These are phyloP conservation scores for Danaus plexippus DNA, from an alignment of 1,140 invertebrate species.

Conservation along the genomic window DNA sequence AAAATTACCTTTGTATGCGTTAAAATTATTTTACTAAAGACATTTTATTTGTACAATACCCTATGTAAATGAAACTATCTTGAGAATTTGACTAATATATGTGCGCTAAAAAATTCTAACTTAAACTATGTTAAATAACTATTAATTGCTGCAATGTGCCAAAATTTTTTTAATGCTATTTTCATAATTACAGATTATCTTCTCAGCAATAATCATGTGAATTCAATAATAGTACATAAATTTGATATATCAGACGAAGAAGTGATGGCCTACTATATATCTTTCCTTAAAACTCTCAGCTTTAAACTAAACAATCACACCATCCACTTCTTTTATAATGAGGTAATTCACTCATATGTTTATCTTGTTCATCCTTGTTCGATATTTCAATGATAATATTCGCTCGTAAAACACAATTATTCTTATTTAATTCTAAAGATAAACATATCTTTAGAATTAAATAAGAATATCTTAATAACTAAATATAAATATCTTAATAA, in stretches of 20 bases:
- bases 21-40: too few relatives aligned
- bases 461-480: too few relatives aligned
- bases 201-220: constrained; percentile 99
- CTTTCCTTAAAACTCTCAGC: constrained; percentile 98
- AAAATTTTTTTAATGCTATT: constrained; percentile 9
- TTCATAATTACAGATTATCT: constrained; percentile 93
- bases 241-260: constrained; percentile 99
- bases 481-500: too few relatives aligned
- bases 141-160: not conserved
- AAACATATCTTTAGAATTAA: too few relatives aligned
- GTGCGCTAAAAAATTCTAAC: not conserved
- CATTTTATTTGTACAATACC: too few relatives aligned
- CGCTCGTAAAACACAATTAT: not conserved
- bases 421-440: not conserved
- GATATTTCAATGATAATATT: not conserved
- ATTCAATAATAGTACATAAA: constrained; percentile 99
- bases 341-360: constrained; percentile 76
- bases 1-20: too few relatives aligned
- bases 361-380: not conserved
- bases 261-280: constrained; percentile 99
- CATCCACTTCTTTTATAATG: constrained; percentile 99
- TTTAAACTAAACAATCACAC: constrained; percentile 99
- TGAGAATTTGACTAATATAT: too few relatives aligned
- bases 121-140: not conserved
- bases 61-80: too few relatives aligned